Percentiles rank a stretch among this genome's conserved stretches.
Evolutionary conservation across 2,797 vertebrate genomes (phyloP).

Genomic region (Sylvia borin): DNA sequence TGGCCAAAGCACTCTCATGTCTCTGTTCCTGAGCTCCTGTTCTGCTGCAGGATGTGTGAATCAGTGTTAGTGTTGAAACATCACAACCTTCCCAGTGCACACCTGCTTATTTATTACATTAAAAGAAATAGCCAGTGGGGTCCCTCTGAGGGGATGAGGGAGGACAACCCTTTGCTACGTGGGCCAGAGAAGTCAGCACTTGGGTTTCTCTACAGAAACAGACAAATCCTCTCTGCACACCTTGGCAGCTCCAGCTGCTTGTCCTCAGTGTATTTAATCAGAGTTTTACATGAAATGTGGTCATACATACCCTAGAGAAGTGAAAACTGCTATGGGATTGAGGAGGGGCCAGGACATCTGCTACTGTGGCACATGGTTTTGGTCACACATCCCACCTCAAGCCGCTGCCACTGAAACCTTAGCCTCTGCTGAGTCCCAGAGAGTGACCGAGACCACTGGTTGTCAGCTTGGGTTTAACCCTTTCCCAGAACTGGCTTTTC

Average conservation of each 20-base stretch:
- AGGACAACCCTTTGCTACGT: rapidly evolving
- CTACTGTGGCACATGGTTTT: rapidly evolving
- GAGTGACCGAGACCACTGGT: rapidly evolving
- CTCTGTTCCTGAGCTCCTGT: background rate
- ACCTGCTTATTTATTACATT: too few species aligned
- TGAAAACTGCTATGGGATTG: too few species aligned
- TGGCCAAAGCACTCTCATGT: background rate
- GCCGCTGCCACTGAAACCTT: background rate
- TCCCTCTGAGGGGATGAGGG: background rate
- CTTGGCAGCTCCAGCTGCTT: too few species aligned
- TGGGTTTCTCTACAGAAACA: background rate
- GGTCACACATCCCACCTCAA: background rate
- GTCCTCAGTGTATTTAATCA: too few species aligned
- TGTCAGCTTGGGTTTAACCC: background rate
- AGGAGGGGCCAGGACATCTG: background rate
- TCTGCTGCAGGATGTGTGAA: background rate
- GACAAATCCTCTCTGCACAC: too few species aligned
- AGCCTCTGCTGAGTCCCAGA: background rate
- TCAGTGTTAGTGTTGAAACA: background rate
- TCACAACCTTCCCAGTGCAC: rapidly evolving
- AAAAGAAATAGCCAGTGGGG: background rate
- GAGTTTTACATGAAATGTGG: too few species aligned
- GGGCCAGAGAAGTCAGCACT: rapidly evolving
- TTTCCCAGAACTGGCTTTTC: background rate
- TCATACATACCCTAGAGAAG: too few species aligned